Percentiles rank a stretch among this genome's conserved stretches.
Conservation (phyloP, 2,797 vertebrate genomes). For the Gadopsis bispinosus region DNA sequence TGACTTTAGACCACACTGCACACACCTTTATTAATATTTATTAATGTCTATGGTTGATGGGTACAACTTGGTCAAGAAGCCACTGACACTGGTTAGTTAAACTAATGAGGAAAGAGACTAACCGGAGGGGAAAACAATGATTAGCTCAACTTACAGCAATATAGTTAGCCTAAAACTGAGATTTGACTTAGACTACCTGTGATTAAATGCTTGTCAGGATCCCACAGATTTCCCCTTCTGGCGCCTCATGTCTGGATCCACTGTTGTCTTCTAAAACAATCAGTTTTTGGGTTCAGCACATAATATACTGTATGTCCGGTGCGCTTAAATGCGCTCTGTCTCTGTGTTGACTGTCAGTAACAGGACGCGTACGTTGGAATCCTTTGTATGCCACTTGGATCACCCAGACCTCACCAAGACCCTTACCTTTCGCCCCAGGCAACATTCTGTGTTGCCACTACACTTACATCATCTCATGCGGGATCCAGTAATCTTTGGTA, state of each 20-base stretch:
- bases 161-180: no score
- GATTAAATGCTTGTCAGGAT: no score
- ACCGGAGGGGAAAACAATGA: no score
- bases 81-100: neutral
- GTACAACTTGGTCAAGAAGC: neutral
- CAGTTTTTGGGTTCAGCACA: no score
- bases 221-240: no score
- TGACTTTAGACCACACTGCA: neutral
- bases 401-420: neutral
- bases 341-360: neutral
- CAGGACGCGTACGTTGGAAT: neutral
- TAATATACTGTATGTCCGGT: no score
- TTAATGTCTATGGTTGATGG: neutral
- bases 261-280: no score
- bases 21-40: neutral
- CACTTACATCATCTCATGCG: neutral
- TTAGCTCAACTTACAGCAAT: no score
- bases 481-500: neutral
- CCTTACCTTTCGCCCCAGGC: neutral
- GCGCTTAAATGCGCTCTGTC: no score
- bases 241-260: no score
- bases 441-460: neutral
- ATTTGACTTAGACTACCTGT: no score
- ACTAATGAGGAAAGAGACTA: no score
- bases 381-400: neutral